phyloP scores from a whole-genome alignment of 1,140 invertebrate genomes.

The Ruditapes philippinarum region DNA sequence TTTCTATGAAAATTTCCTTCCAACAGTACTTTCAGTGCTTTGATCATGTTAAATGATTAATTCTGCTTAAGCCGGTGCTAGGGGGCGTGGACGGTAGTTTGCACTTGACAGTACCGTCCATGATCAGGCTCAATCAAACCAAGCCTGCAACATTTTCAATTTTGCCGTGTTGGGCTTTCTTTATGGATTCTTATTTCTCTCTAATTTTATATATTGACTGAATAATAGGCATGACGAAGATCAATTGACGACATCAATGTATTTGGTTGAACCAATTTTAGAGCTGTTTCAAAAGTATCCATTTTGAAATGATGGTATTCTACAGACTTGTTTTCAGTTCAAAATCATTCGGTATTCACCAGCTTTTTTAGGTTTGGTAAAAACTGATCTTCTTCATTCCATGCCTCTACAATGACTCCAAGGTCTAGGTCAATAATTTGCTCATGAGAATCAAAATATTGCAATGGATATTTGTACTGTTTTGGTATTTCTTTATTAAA shows the following conservation, averaged over 20 bases:
- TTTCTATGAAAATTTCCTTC: too few relatives aligned
- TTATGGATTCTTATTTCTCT: conserved; percentile 36
- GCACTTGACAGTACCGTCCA: too few relatives aligned
- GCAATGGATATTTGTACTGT: background rate
- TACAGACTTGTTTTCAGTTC: background rate
- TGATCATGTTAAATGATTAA: too few relatives aligned
- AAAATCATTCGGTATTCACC: conserved; percentile 27
- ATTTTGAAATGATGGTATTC: conserved; percentile 22
- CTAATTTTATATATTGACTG: conserved; percentile 15
- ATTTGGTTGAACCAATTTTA: conserved; percentile 2
- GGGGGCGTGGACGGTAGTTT: too few relatives aligned
- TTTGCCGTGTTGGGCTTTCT: conserved; percentile 48
- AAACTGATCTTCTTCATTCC: conserved; percentile 20
- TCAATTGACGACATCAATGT: conserved; percentile 52
- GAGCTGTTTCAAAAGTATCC: conserved; percentile 36
- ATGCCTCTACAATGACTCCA: conserved; percentile 8
- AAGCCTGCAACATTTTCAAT: too few relatives aligned
- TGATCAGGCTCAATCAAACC: too few relatives aligned
- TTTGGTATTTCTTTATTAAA: conserved; percentile 16
- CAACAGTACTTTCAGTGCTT: too few relatives aligned
- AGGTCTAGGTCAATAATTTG: conserved; percentile 34
- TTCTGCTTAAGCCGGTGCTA: too few relatives aligned
- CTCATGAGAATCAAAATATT: conserved; percentile 23
- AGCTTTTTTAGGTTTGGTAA: conserved; percentile 8
- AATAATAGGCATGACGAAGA: conserved; percentile 60